phyloP scores from a whole-genome alignment of 2,888 invertebrate genomes.

The Apodemia mormo region DNA sequence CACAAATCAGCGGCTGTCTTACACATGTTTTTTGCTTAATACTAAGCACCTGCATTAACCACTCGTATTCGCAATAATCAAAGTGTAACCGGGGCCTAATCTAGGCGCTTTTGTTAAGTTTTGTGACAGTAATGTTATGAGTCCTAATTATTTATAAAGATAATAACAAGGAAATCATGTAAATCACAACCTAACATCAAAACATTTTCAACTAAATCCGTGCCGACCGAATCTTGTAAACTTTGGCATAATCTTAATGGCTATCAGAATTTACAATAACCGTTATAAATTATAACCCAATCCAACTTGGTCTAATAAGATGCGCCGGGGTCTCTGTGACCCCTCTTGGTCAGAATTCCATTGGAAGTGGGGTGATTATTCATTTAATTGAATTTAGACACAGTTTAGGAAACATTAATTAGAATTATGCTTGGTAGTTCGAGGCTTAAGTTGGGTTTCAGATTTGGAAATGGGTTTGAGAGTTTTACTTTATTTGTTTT shows the following conservation, averaged over 20 bases:
- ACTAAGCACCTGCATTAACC: too few relatives aligned
- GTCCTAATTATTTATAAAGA: too few relatives aligned
- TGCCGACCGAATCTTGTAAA: slow-evolving; percentile 46
- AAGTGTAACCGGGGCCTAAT: too few relatives aligned
- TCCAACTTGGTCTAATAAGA: slow-evolving; percentile 67
- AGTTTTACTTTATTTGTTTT: not conserved
- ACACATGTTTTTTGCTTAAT: too few relatives aligned
- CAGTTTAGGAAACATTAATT: slow-evolving; percentile 42
- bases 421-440: slow-evolving; percentile 38
- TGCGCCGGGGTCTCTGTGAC: slow-evolving; percentile 50
- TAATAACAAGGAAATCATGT: not conserved
- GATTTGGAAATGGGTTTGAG: slow-evolving; percentile 29
- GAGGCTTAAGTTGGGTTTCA: slow-evolving; percentile 23
- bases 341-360: slow-evolving; percentile 40
- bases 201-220: slow-evolving; percentile 57
- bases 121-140: too few relatives aligned
- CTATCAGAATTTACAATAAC: slow-evolving; percentile 61
- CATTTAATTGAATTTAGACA: slow-evolving; percentile 59
- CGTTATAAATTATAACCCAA: slow-evolving; percentile 70
- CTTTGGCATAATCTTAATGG: slow-evolving; percentile 43
- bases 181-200: slow-evolving; percentile 33
- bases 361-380: slow-evolving; percentile 55
- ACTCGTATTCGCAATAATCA: too few relatives aligned
- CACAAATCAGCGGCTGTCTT: too few relatives aligned
- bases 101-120: too few relatives aligned